Evolutionary conservation across 1,140 invertebrate genomes (phyloP).

Genomic region (Caerostris darwini): DNA sequence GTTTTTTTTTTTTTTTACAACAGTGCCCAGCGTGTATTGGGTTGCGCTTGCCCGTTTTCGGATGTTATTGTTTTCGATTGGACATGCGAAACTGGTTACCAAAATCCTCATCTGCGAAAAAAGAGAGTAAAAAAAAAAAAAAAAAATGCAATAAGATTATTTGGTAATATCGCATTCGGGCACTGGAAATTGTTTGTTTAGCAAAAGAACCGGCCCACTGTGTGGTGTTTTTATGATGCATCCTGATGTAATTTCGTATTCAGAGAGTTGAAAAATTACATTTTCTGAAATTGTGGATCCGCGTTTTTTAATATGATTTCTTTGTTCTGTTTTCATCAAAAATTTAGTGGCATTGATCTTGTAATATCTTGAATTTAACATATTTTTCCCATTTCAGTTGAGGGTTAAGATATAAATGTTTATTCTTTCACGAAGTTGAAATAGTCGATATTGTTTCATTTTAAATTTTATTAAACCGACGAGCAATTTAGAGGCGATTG

Average conservation of each 20-base stretch:
- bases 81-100: neutral
- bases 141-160: constrained; percentile 10
- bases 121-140: neutral
- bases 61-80: constrained; percentile 6
- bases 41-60: neutral
- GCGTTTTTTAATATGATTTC: constrained; percentile 26
- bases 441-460: no score
- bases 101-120: neutral
- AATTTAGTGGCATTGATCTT: no score
- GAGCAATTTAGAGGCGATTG: no score
- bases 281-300: neutral
- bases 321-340: neutral
- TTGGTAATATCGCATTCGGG: neutral
- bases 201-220: no score
- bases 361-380: no score
- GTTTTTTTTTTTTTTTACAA: neutral
- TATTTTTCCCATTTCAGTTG: no score
- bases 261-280: neutral
- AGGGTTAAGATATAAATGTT: no score
- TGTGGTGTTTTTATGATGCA: neutral
- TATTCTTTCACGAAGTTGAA: no score
- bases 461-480: no score
- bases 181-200: neutral
- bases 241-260: constrained; percentile 10
- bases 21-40: neutral